A percentile compares a stretch with the other conserved stretches of the same genome.
phyloP scores from a whole-genome alignment of 2,888 invertebrate genomes.

The Epirrhoe alternata region DNA sequence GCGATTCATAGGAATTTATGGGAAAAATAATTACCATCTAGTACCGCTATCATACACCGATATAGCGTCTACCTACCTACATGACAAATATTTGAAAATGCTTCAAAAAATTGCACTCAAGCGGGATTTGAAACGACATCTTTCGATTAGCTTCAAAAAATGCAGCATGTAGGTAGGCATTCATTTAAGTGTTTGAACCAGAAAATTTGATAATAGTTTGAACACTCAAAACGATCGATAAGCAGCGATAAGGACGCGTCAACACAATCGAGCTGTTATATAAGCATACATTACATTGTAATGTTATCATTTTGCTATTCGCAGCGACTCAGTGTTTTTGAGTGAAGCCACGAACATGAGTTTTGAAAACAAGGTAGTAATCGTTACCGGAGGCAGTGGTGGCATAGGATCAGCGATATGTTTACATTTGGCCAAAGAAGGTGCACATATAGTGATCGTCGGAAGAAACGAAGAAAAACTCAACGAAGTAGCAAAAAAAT shows the following conservation, averaged over 20 bases:
- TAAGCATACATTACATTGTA: not conserved
- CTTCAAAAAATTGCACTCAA: too few relatives aligned
- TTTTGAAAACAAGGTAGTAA: constrained; percentile 58
- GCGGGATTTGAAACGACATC: too few relatives aligned
- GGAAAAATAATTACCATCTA: too few relatives aligned
- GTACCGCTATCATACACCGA: too few relatives aligned
- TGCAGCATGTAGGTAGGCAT: not conserved
- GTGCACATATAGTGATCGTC: constrained; percentile 52
- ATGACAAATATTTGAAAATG: too few relatives aligned
- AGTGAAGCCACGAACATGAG: not conserved
- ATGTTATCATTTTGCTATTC: not conserved
- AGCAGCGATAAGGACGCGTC: not conserved
- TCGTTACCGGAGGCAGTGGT: constrained; percentile 84
- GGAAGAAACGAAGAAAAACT: constrained; percentile 54
- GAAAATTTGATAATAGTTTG: not conserved
- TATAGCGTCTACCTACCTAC: too few relatives aligned
- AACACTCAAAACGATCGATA: too few relatives aligned
- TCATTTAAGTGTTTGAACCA: not conserved
- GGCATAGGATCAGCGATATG: constrained; percentile 89
- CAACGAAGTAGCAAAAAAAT: constrained; percentile 42
- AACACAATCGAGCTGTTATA: not conserved
- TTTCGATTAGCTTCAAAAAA: not conserved
- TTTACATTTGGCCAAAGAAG: constrained; percentile 79
- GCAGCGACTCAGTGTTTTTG: not conserved
- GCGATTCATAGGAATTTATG: too few relatives aligned